Percentiles rank a stretch among this genome's conserved stretches.
Evolutionary conservation across 2,797 vertebrate species (phyloP).

Genomic region (Monodelphis domestica): DNA sequence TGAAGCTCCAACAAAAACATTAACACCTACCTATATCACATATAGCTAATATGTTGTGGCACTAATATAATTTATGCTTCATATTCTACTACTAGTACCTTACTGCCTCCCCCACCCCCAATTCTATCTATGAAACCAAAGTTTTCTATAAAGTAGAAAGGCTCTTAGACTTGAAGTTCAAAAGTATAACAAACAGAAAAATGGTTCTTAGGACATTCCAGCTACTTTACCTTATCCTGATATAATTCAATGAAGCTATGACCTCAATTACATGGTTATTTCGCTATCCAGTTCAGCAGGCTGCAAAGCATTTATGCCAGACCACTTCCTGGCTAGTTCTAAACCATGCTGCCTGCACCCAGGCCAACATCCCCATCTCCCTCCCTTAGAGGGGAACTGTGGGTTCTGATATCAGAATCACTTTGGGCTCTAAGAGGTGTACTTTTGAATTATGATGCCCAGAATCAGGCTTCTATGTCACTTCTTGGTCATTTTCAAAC

Average conservation of each 20-base stretch:
- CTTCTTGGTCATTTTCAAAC: background rate
- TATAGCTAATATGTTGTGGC: background rate
- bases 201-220: background rate
- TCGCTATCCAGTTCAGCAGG: background rate
- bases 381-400: background rate
- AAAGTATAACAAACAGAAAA: background rate
- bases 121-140: background rate
- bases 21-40: background rate
- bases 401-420: background rate
- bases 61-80: background rate
- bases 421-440: background rate
- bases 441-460: background rate
- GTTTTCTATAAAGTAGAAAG: background rate
- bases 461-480: background rate
- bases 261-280: background rate
- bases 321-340: background rate
- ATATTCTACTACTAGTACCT: background rate
- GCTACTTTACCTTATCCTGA: background rate
- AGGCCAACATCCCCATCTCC: background rate
- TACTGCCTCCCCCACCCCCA: too few relatives aligned
- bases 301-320: background rate
- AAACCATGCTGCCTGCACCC: background rate
- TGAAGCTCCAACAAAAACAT: background rate
- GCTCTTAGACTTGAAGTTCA: background rate
- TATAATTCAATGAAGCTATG: background rate